Base-by-base conservation (phyloP, 1,140 invertebrate species). In the Dysdera silvatica region DNA sequence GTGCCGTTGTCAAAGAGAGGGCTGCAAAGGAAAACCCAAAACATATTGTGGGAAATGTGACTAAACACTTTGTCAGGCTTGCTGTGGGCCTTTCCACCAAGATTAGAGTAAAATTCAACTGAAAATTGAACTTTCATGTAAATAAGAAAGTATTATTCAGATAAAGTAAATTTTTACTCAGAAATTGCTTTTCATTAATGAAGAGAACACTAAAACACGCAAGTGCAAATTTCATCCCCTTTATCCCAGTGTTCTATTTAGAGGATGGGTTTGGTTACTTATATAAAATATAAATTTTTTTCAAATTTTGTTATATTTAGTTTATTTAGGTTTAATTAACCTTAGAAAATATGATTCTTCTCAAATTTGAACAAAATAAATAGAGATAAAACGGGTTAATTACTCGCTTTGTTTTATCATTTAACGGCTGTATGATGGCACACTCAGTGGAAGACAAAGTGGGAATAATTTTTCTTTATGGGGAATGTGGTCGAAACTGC, bases 181-280 rank as follows among this genome's bases (percentile, higher is more conserved):
- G 18, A 40, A 54, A 37, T 31, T 40, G 52, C 32, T 37, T 54
- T 54, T 54, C 35, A 26, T 1, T 24, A 54, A 40, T 40, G 33
- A 54, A 54, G 23, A 54, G 14, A 40, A 31, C 18, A 31, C n/a
- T 10, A 12, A n/a, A 12, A 45, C 7, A 16, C 7, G 12, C 23
- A 52, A 52, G 28, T 52, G 31, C 28, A 52, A 52, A 52, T 32
- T 32, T 32, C 8, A 52, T 12, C 6, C 31, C 5, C 52, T 24
- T 35, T 54, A 40, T 40, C 33, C 33, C 52, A 54, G 52, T 54
- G 35, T 26, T 35, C 23, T 54, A 54, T 54, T n/a, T n/a, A n/a
- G 52, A 54, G 33, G 33, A 54, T 35, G 23, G 52, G 52, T 54
- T 35, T 37, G 52, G 41, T 54, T 40, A 37, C 52, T 40, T 29